phyloP scores from a whole-genome alignment of 1,140 invertebrate genomes.

The Drosophila sucinea region DNA sequence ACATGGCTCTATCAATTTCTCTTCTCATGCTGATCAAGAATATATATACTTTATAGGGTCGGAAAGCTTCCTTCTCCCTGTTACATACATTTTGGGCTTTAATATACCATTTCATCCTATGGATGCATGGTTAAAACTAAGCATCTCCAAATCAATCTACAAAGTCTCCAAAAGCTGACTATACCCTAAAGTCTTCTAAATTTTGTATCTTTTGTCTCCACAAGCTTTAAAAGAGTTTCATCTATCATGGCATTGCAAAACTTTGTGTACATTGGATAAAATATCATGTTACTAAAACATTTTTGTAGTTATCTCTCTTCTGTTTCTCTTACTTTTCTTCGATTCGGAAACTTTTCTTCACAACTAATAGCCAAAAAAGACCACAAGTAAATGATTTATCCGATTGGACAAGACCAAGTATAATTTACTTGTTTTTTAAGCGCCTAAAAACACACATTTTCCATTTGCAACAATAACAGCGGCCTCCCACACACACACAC shows the following conservation, averaged over 20 bases:
- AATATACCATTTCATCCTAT: too few species aligned
- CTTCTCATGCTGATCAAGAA: too few species aligned
- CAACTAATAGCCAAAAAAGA: conserved; percentile 10
- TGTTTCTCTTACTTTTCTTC: neutral
- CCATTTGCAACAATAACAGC: conserved; percentile 54
- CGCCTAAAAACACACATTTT: conserved; percentile 63
- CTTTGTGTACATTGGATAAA: neutral
- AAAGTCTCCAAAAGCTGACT: too few species aligned
- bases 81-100: too few species aligned
- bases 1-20: too few species aligned
- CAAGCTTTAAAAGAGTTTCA: neutral
- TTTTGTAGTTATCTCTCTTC: neutral
- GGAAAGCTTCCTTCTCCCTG: too few species aligned
- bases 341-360: neutral
- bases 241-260: neutral
- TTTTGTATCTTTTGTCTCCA: too few species aligned
- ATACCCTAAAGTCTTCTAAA: too few species aligned
- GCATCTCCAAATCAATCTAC: too few species aligned
- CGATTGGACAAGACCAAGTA: conserved; percentile 31
- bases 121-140: too few species aligned
- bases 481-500: conserved; percentile 28
- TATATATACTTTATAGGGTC: too few species aligned
- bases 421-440: conserved; percentile 59
- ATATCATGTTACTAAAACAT: neutral
- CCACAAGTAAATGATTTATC: neutral